Evolutionary conservation across 35 echinoderm and acorn worm species (phyloP), one percentile per base, ranked within the genome.

Genomic region (Patiria miniata): DNA sequence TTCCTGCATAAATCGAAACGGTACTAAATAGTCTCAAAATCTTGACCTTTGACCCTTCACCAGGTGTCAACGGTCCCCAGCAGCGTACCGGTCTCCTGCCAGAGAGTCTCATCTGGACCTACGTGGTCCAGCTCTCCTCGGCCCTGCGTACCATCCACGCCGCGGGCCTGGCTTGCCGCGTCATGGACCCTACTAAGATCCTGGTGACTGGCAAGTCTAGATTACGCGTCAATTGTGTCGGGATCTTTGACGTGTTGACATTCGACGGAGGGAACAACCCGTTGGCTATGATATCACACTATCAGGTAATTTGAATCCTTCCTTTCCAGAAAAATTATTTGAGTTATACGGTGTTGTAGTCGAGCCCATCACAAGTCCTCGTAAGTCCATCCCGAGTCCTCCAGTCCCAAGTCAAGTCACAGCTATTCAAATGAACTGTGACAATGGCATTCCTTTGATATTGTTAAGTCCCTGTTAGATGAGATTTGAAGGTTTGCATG

Each of bases 121-220:
- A 99, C 83, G 84, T 99, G 10, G 90, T 99, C 39, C 96, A 99
- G 77, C 89, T 99, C 32, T 94, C 92, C 73, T 94, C 96, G 19
- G 93, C 96, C 26, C 83, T 99, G 28, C 68, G 96, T 37, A 85
- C 96, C 78, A 99, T 99, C 81, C 92, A 99, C 82, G 91, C 89
- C 0, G 90, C 92, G 8, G 96, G 93, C 40, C 79, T 95, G 77
- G 96, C 96, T 14, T 99, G 96, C 79, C 89, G 96, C 22, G 96
- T 99, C 60, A 99, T 99, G 89, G 96, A 99, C 55, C 96, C 96
- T 0, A 99, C 93, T 52, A 99, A 99, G 90, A 94, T 99, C 29
- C 83, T 99, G 23, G 82, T 99, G 6, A 56, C 79, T 0, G 86
- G 81, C 14, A 94, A 94, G 83, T 95, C 93, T 0, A 61, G 96